A percentile compares a stretch with the other conserved stretches of the same genome.
These are phyloP conservation scores for Malacoraja senta DNA, from an alignment of 2,797 vertebrate genomes.

Conservation along the genomic window DNA sequence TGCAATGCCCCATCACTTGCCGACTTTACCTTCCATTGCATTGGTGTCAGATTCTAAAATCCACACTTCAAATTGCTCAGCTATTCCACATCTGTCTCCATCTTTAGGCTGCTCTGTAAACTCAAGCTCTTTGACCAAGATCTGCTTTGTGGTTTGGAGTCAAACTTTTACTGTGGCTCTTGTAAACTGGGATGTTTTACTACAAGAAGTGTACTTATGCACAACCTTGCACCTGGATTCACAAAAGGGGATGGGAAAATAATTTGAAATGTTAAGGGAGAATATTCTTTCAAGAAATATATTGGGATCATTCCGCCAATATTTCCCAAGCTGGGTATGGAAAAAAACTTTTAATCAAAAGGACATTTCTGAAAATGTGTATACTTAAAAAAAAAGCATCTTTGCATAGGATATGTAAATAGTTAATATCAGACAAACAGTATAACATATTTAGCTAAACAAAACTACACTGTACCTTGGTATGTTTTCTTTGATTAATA, in stretches of 20 bases:
- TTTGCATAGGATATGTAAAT: neutral
- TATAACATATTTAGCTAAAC: neutral
- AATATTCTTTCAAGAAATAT: neutral
- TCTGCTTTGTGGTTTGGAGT: neutral
- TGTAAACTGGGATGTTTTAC: neutral
- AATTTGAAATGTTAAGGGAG: neutral
- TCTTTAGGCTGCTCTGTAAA: neutral
- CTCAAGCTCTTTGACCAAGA: neutral
- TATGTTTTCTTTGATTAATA: neutral
- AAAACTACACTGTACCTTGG: neutral
- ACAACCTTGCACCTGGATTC: neutral
- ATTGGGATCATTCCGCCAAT: neutral
- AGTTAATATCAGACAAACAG: no score
- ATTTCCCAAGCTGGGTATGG: neutral
- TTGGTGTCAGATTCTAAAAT: neutral
- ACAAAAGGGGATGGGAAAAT: neutral
- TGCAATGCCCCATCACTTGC: neutral
- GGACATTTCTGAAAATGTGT: neutral
- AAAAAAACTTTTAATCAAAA: neutral
- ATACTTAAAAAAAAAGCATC: neutral
- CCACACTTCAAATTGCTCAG: neutral
- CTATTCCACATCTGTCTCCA: neutral
- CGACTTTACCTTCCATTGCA: neutral
- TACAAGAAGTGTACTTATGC: neutral
- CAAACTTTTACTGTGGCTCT: neutral